Conservation (phyloP, 2,113 vertebrate species). For the Phyllostomus discolor region DNA sequence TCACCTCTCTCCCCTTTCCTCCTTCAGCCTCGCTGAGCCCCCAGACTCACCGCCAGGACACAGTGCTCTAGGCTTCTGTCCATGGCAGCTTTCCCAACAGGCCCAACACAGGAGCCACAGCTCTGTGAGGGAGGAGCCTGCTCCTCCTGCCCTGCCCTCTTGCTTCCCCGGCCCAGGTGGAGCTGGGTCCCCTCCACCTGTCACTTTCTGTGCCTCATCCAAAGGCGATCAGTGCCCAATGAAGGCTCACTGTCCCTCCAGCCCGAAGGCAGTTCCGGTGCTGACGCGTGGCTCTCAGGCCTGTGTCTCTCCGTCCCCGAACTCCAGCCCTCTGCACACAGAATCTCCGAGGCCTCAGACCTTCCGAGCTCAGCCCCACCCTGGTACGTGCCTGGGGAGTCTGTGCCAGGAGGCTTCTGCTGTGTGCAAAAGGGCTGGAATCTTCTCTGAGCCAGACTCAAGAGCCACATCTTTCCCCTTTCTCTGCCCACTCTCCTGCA, state of each 20-base stretch:
- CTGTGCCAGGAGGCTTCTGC: neutral
- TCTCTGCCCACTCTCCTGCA: neutral
- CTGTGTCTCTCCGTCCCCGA: neutral
- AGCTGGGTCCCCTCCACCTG: neutral
- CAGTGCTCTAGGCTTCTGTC: neutral
- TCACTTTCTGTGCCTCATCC: neutral
- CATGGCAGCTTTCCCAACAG: neutral
- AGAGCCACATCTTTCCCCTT: neutral
- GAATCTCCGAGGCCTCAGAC: neutral
- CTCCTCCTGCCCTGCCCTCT: neutral
- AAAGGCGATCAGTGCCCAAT: neutral
- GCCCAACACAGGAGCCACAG: neutral
- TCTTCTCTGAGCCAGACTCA: neutral
- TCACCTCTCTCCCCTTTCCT: neutral
- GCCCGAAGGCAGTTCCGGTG: neutral
- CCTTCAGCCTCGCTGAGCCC: neutral
- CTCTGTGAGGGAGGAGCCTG: neutral
- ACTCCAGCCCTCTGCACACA: neutral
- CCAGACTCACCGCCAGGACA: neutral
- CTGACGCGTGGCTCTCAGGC: neutral
- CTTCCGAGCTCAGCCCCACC: neutral
- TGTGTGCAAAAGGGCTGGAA: neutral
- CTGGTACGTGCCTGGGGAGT: neutral
- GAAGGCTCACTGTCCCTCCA: neutral
- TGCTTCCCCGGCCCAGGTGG: neutral